A percentile compares a stretch with the other conserved stretches of the same genome.
Conservation (phyloP, 1,140 invertebrate genomes). For the Drosophila lacteicornis region DNA sequence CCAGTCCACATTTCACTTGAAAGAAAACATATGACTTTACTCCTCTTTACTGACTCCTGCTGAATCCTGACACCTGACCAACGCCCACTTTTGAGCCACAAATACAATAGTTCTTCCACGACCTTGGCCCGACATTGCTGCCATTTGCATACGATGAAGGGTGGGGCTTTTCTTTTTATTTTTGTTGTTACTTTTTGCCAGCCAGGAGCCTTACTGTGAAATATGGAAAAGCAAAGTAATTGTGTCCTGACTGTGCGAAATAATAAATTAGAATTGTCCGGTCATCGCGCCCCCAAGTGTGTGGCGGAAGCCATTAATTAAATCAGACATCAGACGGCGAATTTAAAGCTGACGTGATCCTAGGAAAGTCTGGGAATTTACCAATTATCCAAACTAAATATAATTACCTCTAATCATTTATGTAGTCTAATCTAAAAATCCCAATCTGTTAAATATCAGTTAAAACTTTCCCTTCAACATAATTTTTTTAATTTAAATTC, state of each 20-base stretch:
- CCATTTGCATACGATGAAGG: constrained; percentile 33
- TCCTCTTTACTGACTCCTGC: constrained; percentile 31
- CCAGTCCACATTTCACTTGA: constrained; percentile 40
- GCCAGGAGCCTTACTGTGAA: constrained; percentile 22
- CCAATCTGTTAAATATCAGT: neutral
- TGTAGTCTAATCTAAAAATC: too few relatives aligned
- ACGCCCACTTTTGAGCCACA: constrained; percentile 53
- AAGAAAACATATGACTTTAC: constrained; percentile 50
- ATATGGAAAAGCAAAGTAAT: constrained; percentile 55
- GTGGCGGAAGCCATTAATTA: constrained; percentile 42
- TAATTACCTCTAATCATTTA: too few relatives aligned
- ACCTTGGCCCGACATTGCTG: constrained; percentile 55
- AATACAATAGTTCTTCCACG: constrained; percentile 47
- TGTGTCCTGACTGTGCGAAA: constrained; percentile 50
- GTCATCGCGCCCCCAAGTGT: constrained; percentile 25
- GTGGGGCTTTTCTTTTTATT: constrained; percentile 3
- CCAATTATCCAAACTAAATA: neutral
- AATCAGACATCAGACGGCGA: constrained; percentile 21
- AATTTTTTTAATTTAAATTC: neutral
- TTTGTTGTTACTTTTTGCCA: constrained; percentile 3
- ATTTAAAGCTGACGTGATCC: constrained; percentile 47
- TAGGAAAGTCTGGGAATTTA: neutral
- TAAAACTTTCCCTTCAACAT: neutral
- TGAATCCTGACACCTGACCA: constrained; percentile 37
- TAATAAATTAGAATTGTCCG: constrained; percentile 49